Conservation (phyloP, 2,113 vertebrate species). For the Zingel zingel region DNA sequence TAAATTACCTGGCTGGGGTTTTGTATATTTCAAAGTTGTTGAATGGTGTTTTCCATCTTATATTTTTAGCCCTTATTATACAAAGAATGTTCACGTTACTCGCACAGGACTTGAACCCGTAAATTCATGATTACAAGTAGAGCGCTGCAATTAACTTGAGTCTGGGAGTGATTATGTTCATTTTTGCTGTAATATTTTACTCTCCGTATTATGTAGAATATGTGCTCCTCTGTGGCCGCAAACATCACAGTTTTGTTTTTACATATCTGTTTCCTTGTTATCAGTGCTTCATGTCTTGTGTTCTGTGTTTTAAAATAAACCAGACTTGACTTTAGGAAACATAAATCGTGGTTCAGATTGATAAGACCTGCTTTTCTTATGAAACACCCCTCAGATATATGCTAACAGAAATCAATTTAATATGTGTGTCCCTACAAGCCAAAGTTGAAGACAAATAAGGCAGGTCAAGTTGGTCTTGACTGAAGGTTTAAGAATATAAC, state of each 20-base stretch:
- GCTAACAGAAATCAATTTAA: not conserved
- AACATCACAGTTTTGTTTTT: not conserved
- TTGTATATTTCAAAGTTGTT: not conserved
- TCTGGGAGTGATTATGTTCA: not conserved
- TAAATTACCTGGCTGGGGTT: not conserved
- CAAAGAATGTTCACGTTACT: not conserved
- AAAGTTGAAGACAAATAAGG: slow-evolving; percentile 55
- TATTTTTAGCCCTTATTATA: not conserved
- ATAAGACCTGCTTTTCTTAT: not conserved
- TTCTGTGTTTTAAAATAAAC: not conserved
- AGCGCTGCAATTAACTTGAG: not conserved
- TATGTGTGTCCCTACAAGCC: slow-evolving; percentile 30
- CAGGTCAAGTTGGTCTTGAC: slow-evolving; percentile 62
- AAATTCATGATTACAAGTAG: not conserved
- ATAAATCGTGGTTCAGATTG: not conserved
- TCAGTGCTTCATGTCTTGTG: not conserved
- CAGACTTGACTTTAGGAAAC: not conserved
- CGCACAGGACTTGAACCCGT: not conserved
- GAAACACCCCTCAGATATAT: slow-evolving; percentile 26
- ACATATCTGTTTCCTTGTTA: not conserved
- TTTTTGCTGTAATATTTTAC: not conserved
- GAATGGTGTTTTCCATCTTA: not conserved
- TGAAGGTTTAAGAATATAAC: slow-evolving; percentile 58
- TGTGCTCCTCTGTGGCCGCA: not conserved
- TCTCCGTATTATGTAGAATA: not conserved